Conservation (phyloP, 2,888 invertebrate species). For the Seira musarum region DNA sequence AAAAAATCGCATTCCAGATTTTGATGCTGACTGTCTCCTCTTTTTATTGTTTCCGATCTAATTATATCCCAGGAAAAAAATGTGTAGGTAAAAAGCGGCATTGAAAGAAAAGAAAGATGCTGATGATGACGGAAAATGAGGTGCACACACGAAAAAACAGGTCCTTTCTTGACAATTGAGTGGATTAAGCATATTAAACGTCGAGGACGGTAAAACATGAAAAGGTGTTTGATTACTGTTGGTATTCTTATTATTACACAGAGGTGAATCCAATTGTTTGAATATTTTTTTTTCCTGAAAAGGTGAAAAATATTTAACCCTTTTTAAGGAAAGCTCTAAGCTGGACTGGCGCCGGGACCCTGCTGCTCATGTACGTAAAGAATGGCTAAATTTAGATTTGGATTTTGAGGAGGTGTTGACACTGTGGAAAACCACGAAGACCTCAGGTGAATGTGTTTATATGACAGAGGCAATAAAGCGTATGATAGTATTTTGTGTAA, state of each 20-base stretch:
- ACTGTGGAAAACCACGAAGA: neutral
- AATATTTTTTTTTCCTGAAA: neutral
- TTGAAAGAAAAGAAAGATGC: neutral
- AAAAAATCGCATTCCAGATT: slow-evolving; percentile 19
- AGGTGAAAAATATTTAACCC: neutral
- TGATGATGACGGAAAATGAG: slow-evolving; percentile 58
- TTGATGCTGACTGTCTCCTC: neutral
- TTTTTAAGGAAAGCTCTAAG: slow-evolving; percentile 24
- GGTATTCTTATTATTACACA: slow-evolving; percentile 19
- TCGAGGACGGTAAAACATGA: slow-evolving; percentile 37
- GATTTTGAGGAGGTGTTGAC: neutral
- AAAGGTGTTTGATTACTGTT: slow-evolving; percentile 52
- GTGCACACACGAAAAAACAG: slow-evolving; percentile 43
- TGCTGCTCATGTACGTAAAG: slow-evolving; percentile 44
- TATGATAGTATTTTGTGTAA: slow-evolving; percentile 41
- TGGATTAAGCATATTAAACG: slow-evolving; percentile 40
- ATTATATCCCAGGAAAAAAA: neutral
- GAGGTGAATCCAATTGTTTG: slow-evolving; percentile 45
- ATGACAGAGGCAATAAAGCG: slow-evolving; percentile 46
- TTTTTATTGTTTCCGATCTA: neutral
- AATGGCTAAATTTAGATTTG: neutral
- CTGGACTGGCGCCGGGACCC: slow-evolving; percentile 54
- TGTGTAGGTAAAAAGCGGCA: slow-evolving; percentile 20
- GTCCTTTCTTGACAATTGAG: slow-evolving; percentile 13
- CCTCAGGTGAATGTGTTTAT: neutral